A percentile compares a stretch with the other conserved stretches of the same genome.
phyloP scores from a whole-genome alignment of 2,113 vertebrate species.

The Tinamus guttatus region DNA sequence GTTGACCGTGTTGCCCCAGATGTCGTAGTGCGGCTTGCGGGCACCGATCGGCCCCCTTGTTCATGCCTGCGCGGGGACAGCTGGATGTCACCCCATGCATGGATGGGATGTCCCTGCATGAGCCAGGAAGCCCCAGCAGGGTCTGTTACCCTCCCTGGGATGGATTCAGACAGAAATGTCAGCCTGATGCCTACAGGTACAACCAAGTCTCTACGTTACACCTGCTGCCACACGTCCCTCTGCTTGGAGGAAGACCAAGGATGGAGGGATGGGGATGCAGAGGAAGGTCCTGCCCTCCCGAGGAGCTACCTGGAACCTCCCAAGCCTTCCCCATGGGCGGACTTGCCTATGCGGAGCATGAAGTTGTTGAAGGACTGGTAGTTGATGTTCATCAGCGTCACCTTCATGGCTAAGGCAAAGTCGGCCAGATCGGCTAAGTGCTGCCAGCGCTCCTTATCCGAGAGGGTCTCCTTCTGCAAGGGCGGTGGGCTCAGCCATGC shows the following conservation, averaged over 20 bases:
- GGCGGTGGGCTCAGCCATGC: neutral
- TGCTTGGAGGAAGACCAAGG: fast-evolving
- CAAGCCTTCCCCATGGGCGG: neutral
- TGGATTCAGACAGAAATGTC: neutral
- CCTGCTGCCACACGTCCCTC: neutral
- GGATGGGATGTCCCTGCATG: neutral
- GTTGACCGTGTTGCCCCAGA: conserved; percentile 98
- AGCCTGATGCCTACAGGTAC: neutral
- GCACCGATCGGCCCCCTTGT: conserved; percentile 96
- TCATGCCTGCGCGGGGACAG: conserved; percentile 81
- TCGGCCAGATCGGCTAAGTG: conserved; percentile 93
- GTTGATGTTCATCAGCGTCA: conserved; percentile 94
- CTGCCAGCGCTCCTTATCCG: conserved; percentile 90
- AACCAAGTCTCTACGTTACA: neutral
- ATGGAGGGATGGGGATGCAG: fast-evolving
- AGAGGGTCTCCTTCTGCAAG: conserved; percentile 82
- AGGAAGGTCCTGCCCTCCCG: fast-evolving
- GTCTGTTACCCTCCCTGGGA: no score
- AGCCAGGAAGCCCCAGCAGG: no score
- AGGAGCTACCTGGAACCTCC: no score
- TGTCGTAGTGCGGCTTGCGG: conserved; percentile 95
- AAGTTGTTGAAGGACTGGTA: conserved; percentile 99
- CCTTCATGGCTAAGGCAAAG: conserved; percentile 96
- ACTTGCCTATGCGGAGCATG: conserved; percentile 95
- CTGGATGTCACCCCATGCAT: fast-evolving